phyloP scores from a whole-genome alignment of 2,113 vertebrate species.

The Aspiorhynchus laticeps region DNA sequence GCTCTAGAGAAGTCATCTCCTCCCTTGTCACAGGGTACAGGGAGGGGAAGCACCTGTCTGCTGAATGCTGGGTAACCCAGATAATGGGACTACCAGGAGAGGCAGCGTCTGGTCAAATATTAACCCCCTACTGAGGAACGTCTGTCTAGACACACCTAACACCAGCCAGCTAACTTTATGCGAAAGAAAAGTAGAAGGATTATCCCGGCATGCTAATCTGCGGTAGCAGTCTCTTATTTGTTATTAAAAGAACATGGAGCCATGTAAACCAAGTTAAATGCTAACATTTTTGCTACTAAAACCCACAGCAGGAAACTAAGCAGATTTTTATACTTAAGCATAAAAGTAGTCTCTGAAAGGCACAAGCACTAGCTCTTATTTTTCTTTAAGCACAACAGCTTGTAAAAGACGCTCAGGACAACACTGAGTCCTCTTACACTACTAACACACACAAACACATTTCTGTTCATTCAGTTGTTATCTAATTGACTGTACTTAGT shows the following conservation, averaged over 20 bases:
- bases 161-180: constrained; percentile 34
- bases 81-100: constrained; percentile 65
- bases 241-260: neutral
- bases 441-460: constrained; percentile 58
- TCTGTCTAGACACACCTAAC: constrained; percentile 66
- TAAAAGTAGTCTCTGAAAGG: neutral
- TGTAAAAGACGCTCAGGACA: neutral
- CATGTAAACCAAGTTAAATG: neutral
- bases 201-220: constrained; percentile 15
- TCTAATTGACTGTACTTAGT: constrained; percentile 59
- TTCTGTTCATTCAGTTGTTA: constrained; percentile 54
- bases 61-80: constrained; percentile 66
- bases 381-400: neutral
- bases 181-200: constrained; percentile 24
- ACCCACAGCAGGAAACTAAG: neutral
- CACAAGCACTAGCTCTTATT: neutral
- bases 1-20: constrained; percentile 56
- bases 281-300: neutral
- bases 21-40: constrained; percentile 29
- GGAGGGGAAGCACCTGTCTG: constrained; percentile 66
- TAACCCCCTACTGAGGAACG: constrained; percentile 71
- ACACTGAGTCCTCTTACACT: constrained; percentile 29
- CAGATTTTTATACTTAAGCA: neutral
- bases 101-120: constrained; percentile 57
- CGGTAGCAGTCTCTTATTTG: neutral